Base-by-base conservation (phyloP, 2,797 vertebrate species). In the Schizothorax lantsangensis region DNA sequence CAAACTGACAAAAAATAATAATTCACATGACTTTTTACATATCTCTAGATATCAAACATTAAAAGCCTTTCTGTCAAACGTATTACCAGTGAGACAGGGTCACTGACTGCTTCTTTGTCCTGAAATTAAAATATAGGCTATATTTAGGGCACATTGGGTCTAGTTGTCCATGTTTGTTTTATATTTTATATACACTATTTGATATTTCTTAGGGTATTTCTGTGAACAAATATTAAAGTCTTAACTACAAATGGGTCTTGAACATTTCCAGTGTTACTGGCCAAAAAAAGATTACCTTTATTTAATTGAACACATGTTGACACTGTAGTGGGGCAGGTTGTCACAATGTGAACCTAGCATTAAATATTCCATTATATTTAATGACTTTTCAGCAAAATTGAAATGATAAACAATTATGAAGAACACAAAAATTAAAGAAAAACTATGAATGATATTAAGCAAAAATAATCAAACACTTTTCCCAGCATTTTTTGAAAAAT, bases 41-140 rank as follows among this genome's bases (percentile, higher is more conserved):
- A 84, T 88, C 79, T 62, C 71, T 33, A 40, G 30, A 84, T 79
- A 79, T 86, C 79, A 88, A 87, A 87, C 71, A 89, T 83, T 87
- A 89, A 88, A 88, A 59, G 69, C 52, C 72, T 66, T 40, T 87
- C 57, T 49, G 69, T 87, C 83, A 21, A 66, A 74, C 36, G 74
- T 72, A 59, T 89, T 71, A 86, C 84, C 59, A 74, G 69, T 36
- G 79, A 85, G 79, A 86, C 49, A 73, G 86, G 87, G 77, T 87
- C 88, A 86, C 62, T 72, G 68, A 64, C 83, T 75, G 66, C 79
- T 82, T 88, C 62, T 84, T 71, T 75, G 75, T 83, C 62, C 79
- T 87, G 68, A 87, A 49, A 81, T 85, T 6, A 87, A 89, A 87
- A 88, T 23, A 81, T 69, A 81, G 45, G 19, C 59, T 64, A 72